phyloP scores from a whole-genome alignment of 2,797 vertebrate genomes.

The Pristis pectinata region DNA sequence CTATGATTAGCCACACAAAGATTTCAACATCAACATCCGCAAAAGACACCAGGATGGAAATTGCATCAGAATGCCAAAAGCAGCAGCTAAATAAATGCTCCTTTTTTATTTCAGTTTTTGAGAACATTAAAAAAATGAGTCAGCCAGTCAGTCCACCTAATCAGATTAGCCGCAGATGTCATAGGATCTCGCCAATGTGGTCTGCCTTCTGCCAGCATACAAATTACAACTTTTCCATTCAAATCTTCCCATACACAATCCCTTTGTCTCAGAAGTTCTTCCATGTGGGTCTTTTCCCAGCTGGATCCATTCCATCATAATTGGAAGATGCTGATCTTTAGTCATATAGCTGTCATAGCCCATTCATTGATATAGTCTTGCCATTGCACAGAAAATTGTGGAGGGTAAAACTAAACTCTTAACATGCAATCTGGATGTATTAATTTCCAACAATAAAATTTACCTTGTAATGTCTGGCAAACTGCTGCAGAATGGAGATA shows the following conservation, averaged over 20 bases:
- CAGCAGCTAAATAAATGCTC: background rate
- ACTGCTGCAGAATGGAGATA: background rate
- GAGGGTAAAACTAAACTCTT: background rate
- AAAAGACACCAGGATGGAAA: background rate
- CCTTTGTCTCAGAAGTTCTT: too few species aligned
- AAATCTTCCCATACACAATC: background rate
- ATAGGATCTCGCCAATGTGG: background rate
- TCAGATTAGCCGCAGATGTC: background rate
- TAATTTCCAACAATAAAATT: background rate
- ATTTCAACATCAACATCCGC: background rate
- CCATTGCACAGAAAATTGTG: background rate
- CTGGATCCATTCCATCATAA: background rate
- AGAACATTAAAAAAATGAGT: background rate
- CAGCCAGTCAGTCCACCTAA: background rate
- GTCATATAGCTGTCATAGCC: background rate
- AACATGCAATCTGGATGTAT: background rate
- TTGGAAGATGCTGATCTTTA: background rate
- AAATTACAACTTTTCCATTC: background rate
- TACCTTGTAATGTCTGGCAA: background rate
- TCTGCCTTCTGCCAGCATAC: background rate
- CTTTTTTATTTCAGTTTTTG: background rate
- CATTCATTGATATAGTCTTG: background rate
- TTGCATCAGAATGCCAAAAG: background rate
- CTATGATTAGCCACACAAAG: background rate
- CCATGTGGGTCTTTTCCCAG: background rate